A percentile compares a stretch with the other conserved stretches of the same genome.
phyloP scores from a whole-genome alignment of 2,113 vertebrate species.

The Sarotherodon lohbergeri region DNA sequence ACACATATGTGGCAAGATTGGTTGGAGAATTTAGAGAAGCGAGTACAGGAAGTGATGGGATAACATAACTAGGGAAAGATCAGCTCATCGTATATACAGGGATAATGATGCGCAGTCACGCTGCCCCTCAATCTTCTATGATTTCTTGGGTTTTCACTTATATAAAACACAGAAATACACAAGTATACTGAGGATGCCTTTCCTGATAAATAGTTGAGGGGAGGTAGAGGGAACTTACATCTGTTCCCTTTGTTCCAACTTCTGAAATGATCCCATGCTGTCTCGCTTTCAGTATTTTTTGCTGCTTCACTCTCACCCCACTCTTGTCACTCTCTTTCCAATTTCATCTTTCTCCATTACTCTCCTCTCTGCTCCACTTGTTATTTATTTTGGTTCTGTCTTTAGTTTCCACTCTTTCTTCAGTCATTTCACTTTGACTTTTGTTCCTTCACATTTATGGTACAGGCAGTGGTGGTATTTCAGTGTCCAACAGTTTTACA shows the following conservation, averaged over 20 bases:
- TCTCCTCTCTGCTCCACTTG: background rate
- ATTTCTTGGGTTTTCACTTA: background rate
- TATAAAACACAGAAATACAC: background rate
- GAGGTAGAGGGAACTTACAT: slow-evolving; percentile 17
- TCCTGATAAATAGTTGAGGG: slow-evolving; percentile 33
- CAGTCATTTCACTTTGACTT: background rate
- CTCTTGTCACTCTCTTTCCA: background rate
- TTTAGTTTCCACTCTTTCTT: background rate
- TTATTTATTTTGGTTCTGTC: background rate
- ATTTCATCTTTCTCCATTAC: background rate
- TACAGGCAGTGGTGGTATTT: background rate
- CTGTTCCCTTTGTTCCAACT: slow-evolving; percentile 38
- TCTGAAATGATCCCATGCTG: slow-evolving; percentile 15
- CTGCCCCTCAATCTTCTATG: background rate
- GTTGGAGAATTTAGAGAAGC: background rate
- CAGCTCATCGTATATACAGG: background rate
- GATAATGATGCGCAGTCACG: background rate
- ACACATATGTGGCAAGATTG: background rate
- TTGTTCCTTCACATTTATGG: background rate
- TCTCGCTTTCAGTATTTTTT: background rate
- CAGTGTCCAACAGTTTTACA: slow-evolving; percentile 22
- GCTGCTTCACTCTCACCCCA: background rate
- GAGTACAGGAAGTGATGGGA: background rate
- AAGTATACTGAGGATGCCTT: slow-evolving; percentile 13
- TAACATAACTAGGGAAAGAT: background rate